A percentile compares a stretch with the other conserved stretches of the same genome.
phyloP scores from a whole-genome alignment of 2,888 invertebrate genomes.

The Orthosia cruda region DNA sequence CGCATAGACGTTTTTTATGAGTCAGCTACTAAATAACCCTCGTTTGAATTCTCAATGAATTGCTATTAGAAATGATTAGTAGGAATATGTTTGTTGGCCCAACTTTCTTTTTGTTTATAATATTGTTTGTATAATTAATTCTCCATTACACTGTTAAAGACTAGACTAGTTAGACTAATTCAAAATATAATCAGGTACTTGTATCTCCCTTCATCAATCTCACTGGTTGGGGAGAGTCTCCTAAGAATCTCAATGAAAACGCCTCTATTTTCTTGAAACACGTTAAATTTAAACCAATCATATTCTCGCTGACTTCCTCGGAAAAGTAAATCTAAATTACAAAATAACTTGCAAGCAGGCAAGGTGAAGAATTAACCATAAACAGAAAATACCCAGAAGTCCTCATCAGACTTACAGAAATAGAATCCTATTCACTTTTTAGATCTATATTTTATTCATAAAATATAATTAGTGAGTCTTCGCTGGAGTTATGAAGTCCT shows the following conservation, averaged over 20 bases:
- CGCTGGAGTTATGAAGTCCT: not conserved
- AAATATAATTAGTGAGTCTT: constrained; percentile 7
- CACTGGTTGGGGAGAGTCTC: not conserved
- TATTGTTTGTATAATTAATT: not conserved
- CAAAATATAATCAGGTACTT: not conserved
- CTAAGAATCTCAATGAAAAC: constrained; percentile 6
- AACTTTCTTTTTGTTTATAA: not conserved
- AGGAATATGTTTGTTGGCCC: not conserved
- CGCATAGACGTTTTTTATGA: constrained; percentile 27
- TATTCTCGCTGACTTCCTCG: constrained; percentile 34
- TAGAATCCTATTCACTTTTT: constrained; percentile 38
- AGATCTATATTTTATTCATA: not conserved
- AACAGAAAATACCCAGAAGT: constrained; percentile 25
- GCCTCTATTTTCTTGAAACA: constrained; percentile 11
- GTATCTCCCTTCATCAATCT: not conserved
- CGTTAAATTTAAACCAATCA: constrained; percentile 15
- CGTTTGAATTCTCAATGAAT: constrained; percentile 9
- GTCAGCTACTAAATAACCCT: not conserved
- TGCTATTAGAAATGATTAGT: constrained; percentile 12
- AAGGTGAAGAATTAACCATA: constrained; percentile 34
- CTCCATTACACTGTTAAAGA: not conserved
- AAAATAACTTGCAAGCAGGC: constrained; percentile 26
- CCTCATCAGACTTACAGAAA: constrained; percentile 10
- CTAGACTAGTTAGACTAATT: not conserved
- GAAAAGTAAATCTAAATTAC: constrained; percentile 48